Percentiles rank a stretch among this genome's conserved stretches.
phyloP scores from a whole-genome alignment of 30 jellyfish, hydroid and myxozoan species.

The Calvadosia cruxmelitensis region DNA sequence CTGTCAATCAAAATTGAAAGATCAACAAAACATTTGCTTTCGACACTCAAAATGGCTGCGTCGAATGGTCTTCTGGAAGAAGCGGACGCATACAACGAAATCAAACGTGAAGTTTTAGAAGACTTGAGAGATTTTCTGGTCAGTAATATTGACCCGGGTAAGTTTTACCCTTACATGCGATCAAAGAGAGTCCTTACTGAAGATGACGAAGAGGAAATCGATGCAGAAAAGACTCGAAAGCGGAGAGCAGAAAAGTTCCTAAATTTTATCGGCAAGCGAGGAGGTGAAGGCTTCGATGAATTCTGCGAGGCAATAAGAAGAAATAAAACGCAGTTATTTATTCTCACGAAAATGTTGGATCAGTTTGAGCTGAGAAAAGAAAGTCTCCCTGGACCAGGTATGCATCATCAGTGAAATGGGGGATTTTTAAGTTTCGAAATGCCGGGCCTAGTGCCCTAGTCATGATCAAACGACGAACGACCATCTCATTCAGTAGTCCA shows the following conservation, averaged over 20 bases:
- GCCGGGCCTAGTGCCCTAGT: too few species aligned
- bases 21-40: neutral
- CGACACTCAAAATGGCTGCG: neutral
- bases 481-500: too few species aligned
- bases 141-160: conserved; percentile 37
- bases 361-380: conserved; percentile 37
- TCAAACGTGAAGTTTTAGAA: conserved; percentile 42
- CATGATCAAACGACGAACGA: too few species aligned
- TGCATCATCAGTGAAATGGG: too few species aligned
- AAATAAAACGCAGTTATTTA: conserved; percentile 41
- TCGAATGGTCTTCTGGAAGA: conserved; percentile 11
- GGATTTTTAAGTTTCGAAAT: too few species aligned
- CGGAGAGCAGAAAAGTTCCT: conserved; percentile 28
- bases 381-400: neutral
- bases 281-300: conserved; percentile 42
- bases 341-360: conserved; percentile 21
- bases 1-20: too few species aligned
- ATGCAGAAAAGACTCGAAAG: conserved; percentile 34
- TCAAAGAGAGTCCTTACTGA: conserved; percentile 23
- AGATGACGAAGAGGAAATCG: conserved; percentile 58
- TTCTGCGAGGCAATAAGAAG: conserved; percentile 63
- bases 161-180: conserved; percentile 38
- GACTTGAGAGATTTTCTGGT: conserved; percentile 42
- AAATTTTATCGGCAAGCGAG: conserved; percentile 32
- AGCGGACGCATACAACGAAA: conserved; percentile 22